Evolutionary conservation across 2,113 vertebrate species (phyloP).

Genomic region (Mesitornis unicolor): DNA sequence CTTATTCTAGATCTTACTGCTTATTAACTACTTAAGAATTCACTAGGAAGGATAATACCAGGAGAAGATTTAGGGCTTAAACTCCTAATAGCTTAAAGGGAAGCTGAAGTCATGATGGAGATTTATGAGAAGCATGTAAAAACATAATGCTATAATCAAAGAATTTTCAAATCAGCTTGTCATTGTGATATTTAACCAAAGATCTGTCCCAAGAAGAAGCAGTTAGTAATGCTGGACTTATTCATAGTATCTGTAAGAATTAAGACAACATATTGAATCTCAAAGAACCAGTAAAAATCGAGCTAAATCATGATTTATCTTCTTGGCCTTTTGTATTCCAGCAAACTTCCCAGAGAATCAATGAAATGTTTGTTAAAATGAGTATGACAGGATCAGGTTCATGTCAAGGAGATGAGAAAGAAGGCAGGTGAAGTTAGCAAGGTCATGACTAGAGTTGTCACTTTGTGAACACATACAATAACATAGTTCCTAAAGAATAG

Average conservation of each 20-base stretch:
- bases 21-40: conserved; percentile 37
- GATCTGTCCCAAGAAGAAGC: neutral
- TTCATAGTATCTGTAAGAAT: neutral
- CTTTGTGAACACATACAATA: neutral
- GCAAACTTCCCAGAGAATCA: neutral
- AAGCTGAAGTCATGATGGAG: neutral
- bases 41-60: conserved; percentile 29
- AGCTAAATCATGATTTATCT: neutral
- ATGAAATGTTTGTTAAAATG: neutral
- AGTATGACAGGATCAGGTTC: neutral
- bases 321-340: neutral
- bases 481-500: neutral
- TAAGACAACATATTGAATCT: neutral
- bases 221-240: neutral
- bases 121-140: neutral
- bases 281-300: neutral
- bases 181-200: neutral
- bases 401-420: neutral
- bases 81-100: neutral
- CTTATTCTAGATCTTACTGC: conserved; percentile 19
- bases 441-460: conserved; percentile 3
- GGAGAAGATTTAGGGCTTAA: conserved; percentile 2
- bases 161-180: neutral
- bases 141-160: neutral
- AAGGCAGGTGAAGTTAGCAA: neutral